A percentile compares a stretch with the other conserved stretches of the same genome.
Evolutionary conservation across 2,113 vertebrate genomes (phyloP).

Genomic region (Sander lucioperca): DNA sequence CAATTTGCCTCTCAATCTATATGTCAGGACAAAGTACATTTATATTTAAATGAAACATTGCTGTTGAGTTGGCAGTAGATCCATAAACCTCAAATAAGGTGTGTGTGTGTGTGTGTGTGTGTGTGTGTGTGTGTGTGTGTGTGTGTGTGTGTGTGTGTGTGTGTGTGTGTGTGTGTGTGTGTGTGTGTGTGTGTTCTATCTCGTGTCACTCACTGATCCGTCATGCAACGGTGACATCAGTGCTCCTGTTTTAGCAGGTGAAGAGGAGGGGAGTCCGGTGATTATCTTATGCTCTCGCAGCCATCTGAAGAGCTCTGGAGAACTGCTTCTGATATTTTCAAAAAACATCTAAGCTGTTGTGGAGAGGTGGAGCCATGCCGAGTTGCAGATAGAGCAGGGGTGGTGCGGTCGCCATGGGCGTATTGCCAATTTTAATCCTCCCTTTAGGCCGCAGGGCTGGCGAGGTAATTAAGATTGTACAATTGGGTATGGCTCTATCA

Average conservation of each 20-base stretch:
- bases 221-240: slow-evolving; percentile 80
- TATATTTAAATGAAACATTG: background rate
- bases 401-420: slow-evolving; percentile 5
- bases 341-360: slow-evolving; percentile 56
- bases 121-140: slow-evolving; percentile 9
- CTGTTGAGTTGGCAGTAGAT: background rate
- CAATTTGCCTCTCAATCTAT: too few species aligned
- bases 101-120: background rate
- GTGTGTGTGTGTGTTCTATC: slow-evolving; percentile 21
- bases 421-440: slow-evolving; percentile 59
- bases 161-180: too few species aligned
- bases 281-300: slow-evolving; percentile 69
- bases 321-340: slow-evolving; percentile 53
- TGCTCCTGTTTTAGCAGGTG: slow-evolving; percentile 79
- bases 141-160: too few species aligned
- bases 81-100: background rate
- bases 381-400: slow-evolving; percentile 17
- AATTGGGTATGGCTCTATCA: slow-evolving; percentile 36
- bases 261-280: slow-evolving; percentile 54
- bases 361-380: slow-evolving; percentile 31
- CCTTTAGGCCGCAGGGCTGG: slow-evolving; percentile 34
- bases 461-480: slow-evolving; percentile 48
- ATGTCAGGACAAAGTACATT: background rate
- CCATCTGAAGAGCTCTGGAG: slow-evolving; percentile 42
- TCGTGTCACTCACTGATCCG: slow-evolving; percentile 76